phyloP scores from a whole-genome alignment of 2,113 vertebrate species.

The Rana temporaria region DNA sequence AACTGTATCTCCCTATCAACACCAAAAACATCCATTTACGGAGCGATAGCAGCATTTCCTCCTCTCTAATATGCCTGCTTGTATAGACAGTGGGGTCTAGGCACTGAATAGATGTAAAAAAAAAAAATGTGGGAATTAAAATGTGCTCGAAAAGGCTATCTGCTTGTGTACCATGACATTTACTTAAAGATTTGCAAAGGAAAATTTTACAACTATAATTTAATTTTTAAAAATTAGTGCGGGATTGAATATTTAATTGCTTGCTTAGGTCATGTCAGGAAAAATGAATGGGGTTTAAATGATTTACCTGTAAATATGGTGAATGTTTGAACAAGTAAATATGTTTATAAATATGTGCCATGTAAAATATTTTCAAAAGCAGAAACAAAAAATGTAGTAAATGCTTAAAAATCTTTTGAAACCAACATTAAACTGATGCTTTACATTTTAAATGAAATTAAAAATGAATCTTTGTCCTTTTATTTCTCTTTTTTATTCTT shows the following conservation, averaged over 20 bases:
- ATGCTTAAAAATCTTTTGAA: no score
- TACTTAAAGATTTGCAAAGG: slow-evolving; percentile 26
- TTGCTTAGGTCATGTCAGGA: not conserved
- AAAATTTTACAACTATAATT: slow-evolving; percentile 21
- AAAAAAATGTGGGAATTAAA: slow-evolving; percentile 74
- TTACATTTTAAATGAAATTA: no score
- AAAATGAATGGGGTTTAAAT: slow-evolving; percentile 19
- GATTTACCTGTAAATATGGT: not conserved
- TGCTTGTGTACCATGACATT: slow-evolving; percentile 67
- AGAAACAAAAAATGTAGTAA: not conserved
- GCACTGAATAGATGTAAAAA: slow-evolving; percentile 66
- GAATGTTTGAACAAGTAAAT: not conserved
- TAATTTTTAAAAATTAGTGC: not conserved
- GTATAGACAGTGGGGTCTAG: slow-evolving; percentile 77
- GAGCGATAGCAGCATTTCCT: slow-evolving; percentile 77
- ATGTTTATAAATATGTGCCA: not conserved
- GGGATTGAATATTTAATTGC: not conserved
- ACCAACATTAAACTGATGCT: no score
- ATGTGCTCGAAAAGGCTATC: slow-evolving; percentile 78
- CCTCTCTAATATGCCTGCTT: slow-evolving; percentile 70
- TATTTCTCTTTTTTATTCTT: no score
- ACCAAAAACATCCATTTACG: slow-evolving; percentile 90
- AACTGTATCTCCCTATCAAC: slow-evolving; percentile 92
- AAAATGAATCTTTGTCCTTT: no score
- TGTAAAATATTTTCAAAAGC: not conserved